Evolutionary conservation across 2,888 invertebrate genomes (phyloP).

Genomic region (Anagyrus pseudococci): DNA sequence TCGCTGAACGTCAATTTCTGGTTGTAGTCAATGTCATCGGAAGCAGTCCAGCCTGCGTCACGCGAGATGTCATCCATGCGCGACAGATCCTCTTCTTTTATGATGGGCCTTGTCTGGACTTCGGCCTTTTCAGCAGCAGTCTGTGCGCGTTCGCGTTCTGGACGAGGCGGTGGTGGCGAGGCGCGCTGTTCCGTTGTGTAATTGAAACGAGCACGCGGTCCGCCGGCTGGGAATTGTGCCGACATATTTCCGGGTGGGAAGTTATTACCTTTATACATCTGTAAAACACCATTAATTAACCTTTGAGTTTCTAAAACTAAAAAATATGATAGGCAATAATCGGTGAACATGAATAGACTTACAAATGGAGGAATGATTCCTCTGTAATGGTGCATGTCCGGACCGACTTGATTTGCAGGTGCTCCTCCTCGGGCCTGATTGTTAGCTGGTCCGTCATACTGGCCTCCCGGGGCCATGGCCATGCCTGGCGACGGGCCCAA

Average conservation of each 20-base stretch:
- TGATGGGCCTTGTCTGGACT: conserved; percentile 85
- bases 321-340: neutral
- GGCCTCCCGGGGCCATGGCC: conserved; percentile 64
- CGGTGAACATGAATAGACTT: conserved; percentile 54
- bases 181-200: conserved; percentile 50
- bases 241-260: conserved; percentile 46
- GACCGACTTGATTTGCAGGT: conserved; percentile 48
- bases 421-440: conserved; percentile 46
- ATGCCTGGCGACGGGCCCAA: conserved; percentile 63
- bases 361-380: conserved; percentile 83
- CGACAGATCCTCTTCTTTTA: conserved; percentile 90
- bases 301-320: neutral
- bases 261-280: conserved; percentile 62
- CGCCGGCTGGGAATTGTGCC: conserved; percentile 40
- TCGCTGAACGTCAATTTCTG: conserved; percentile 94
- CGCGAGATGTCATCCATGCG: conserved; percentile 90
- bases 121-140: too few species aligned
- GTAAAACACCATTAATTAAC: conserved; percentile 20
- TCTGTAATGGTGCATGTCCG: conserved; percentile 67
- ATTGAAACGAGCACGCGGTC: conserved; percentile 58
- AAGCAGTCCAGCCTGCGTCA: conserved; percentile 90
- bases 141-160: conserved; percentile 47
- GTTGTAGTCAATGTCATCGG: conserved; percentile 94
- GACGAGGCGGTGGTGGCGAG: conserved; percentile 54
- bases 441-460: conserved; percentile 45